Evolutionary conservation across 2,888 invertebrate species (phyloP), one percentile per base, ranked within the genome.

Genomic region (Hyposoter dolosus): DNA sequence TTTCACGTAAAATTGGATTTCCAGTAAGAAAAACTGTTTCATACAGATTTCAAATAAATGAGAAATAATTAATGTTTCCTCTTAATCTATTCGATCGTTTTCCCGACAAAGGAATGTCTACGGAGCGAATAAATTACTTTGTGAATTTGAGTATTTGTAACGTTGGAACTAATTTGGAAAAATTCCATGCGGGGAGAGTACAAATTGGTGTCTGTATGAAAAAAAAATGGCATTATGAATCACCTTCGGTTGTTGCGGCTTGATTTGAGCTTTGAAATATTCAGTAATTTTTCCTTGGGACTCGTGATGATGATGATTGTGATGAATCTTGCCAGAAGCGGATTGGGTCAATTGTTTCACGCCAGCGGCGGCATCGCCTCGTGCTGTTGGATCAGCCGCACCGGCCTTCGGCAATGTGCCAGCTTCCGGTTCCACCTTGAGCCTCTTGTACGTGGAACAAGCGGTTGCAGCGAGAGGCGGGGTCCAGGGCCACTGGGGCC

Each of bases 241-340:
- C 66, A 91, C 92, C 90, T 92, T 93, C 47, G 90, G 79, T 66
- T 92, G 93, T 56, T 96, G 95, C 45, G 96, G 96, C 94, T 97
- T 98, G 95, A 97, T 96, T 94, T 97, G 97, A 88, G 97, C 96
- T 93, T 97, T 98, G 94, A 97, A 98, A 94, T 96, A 98, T 92
- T 97, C 97, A 40, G 97, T 97, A 93, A 98, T 98, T 94, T 97
- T 97, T 74, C 97, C 97, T 94, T 97, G 97, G 6, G 92, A 88
- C 83, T 93, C 93, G 89, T 92, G 90, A 71, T 91, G 91, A 82
- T 90, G 89, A 84, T 89, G 91, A 81, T 91, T 90, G 77, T 89
- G 89, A 79, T 90, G 88, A 74, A 79, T 86, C 78, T 90, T 91
- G 75, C 85, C 87, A 71, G 88, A 81, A 69, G 89, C 76, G 66